Base-by-base conservation (phyloP, 2,113 vertebrate genomes). In the Hydrolagus affinis region DNA sequence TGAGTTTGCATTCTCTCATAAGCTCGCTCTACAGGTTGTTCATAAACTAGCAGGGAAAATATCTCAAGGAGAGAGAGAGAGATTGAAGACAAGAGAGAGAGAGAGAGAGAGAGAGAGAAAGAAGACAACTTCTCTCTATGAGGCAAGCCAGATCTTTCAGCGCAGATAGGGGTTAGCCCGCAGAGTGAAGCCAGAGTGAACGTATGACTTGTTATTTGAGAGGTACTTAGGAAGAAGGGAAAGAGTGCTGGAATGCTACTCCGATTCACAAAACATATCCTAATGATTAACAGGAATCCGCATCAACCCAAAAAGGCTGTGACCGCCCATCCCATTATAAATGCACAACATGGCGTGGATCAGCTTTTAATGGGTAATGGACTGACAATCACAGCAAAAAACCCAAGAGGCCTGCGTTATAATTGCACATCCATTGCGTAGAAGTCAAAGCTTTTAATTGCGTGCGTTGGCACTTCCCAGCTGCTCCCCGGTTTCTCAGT, bases 361-460 rank as follows among this genome's bases (percentile, higher is more conserved):
- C 78, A 83, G 78, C 11, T 68, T 83, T 83, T 83, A 83, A 83
- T 83, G 32, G 78, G 78, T 68, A 83, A n/a, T 60, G 66, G 25
- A 83, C 25, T 83, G 78, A 83, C 60, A 83, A 83, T 62, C 60
- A 83, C 78, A 83, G 6, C 11, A 64, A 25, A 25, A 66, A 25
- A 32, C 62, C 78, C 78, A 10, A 66, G 78, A 83, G 60, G 66
- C 23, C 78, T 30, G 7, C 78, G 66, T n/a, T 25, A 28, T 83
- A 83, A 83, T 83, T 83, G 62, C 62, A 64, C 78, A 83, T 60
- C 78, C 66, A 62, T 62, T 68, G 10, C 62, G 32, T 44, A 83
- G 78, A 66, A 83, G 66, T 28, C 77, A 83, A 66, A 59, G 28
- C 60, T 32, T 62, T 83, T 83, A 83, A 83, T 83, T 83, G 78